phyloP scores from a whole-genome alignment of 2,113 vertebrate genomes.

The Aptenodytes patagonicus region DNA sequence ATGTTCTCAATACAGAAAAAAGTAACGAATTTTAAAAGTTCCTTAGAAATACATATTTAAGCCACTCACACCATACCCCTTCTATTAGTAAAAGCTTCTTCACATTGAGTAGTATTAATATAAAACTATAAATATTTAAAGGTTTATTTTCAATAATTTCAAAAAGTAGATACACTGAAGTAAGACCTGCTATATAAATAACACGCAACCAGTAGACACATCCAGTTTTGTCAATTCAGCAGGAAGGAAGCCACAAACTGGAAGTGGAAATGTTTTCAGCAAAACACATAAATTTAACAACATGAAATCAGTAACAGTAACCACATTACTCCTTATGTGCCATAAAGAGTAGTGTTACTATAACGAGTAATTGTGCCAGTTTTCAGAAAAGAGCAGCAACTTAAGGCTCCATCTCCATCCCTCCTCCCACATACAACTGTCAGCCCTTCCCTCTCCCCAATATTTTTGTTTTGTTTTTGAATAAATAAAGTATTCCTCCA shows the following conservation, averaged over 20 bases:
- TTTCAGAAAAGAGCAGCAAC: background rate
- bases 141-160: background rate
- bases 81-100: background rate
- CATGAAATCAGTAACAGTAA: background rate
- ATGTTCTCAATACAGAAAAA: background rate
- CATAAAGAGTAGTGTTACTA: background rate
- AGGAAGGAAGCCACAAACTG: background rate
- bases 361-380: background rate
- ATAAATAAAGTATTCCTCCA: background rate
- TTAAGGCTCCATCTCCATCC: background rate
- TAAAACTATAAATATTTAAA: background rate
- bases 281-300: background rate
- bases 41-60: background rate
- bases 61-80: background rate
- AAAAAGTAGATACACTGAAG: background rate
- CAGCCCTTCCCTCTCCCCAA: background rate
- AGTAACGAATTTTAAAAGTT: background rate
- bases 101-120: background rate
- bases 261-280: background rate
- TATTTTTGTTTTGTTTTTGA: background rate
- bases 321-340: background rate
- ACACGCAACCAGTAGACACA: background rate
- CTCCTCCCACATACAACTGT: background rate
- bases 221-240: background rate
- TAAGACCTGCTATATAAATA: background rate